phyloP scores from a whole-genome alignment of 1,140 invertebrate species.

The Hylaeus volcanicus region DNA sequence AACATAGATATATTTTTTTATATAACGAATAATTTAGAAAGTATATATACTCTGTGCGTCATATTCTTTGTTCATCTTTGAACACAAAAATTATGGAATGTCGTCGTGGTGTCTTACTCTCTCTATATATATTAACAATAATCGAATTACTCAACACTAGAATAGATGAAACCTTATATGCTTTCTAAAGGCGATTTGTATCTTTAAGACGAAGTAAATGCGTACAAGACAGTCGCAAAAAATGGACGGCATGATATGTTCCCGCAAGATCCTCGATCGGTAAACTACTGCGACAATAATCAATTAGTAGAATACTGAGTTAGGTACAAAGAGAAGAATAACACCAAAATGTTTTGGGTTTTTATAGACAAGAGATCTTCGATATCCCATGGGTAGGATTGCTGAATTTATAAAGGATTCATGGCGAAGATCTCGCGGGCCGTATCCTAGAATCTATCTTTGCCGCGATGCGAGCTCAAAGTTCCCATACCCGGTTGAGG shows the following conservation, averaged over 20 bases:
- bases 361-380: constrained; percentile 61
- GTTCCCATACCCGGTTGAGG: constrained; percentile 76
- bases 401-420: constrained; percentile 71
- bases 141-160: constrained; percentile 15
- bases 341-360: constrained; percentile 48
- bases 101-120: constrained; percentile 23
- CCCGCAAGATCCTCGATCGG: constrained; percentile 77
- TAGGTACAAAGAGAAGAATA: constrained; percentile 59
- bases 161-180: constrained; percentile 42
- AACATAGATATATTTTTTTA: constrained; percentile 10
- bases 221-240: constrained; percentile 69
- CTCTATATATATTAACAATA: constrained; percentile 1
- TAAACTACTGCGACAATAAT: constrained; percentile 52
- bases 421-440: constrained; percentile 85
- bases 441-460: constrained; percentile 92
- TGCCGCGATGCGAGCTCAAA: constrained; percentile 81
- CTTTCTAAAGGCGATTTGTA: constrained; percentile 14
- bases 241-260: constrained; percentile 77
- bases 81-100: constrained; percentile 43
- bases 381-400: constrained; percentile 22
- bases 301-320: constrained; percentile 62
- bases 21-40: constrained; percentile 9
- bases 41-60: constrained; percentile 22
- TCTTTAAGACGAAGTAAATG: constrained; percentile 57
- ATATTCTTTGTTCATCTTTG: neutral